Percentiles rank a stretch among this genome's conserved stretches.
Evolutionary conservation across 1,140 invertebrate species (phyloP).

Genomic region (Alviniconcha marisindica): DNA sequence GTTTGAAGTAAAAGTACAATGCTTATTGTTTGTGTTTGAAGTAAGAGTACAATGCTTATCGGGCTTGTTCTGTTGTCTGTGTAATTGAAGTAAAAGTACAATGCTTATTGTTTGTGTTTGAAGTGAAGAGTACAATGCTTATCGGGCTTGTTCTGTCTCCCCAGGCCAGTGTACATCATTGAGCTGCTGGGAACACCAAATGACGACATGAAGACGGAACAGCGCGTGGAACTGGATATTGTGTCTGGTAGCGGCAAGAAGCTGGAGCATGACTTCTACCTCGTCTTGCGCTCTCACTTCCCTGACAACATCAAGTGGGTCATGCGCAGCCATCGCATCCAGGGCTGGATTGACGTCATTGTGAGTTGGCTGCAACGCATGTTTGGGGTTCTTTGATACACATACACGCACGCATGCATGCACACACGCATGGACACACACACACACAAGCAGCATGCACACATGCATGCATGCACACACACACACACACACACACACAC

Average conservation of each 20-base stretch:
- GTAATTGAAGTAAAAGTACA: no score
- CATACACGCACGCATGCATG: neutral
- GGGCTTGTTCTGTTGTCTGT: no score
- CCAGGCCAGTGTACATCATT: conserved; percentile 55
- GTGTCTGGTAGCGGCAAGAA: conserved; percentile 40
- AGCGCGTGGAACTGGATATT: conserved; percentile 54
- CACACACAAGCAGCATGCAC: neutral
- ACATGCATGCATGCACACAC: neutral
- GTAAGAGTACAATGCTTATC: no score
- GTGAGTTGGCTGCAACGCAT: conserved; percentile 39
- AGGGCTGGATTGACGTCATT: conserved; percentile 58
- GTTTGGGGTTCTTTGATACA: neutral
- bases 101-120: no score
- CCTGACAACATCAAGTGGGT: conserved; percentile 50
- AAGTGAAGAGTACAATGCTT: no score
- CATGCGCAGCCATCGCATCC: conserved; percentile 50
- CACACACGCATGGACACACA: neutral
- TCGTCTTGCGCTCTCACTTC: conserved; percentile 56
- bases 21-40: no score
- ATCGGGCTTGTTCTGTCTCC: no score
- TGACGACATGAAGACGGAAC: neutral
- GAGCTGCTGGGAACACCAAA: conserved; percentile 47
- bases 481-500: neutral
- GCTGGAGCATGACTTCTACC: conserved; percentile 50
- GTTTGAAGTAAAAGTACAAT: no score